Percentiles rank a stretch among this genome's conserved stretches.
Evolutionary conservation across 2,888 invertebrate genomes (phyloP).

Genomic region (Leptodirus hochenwartii): DNA sequence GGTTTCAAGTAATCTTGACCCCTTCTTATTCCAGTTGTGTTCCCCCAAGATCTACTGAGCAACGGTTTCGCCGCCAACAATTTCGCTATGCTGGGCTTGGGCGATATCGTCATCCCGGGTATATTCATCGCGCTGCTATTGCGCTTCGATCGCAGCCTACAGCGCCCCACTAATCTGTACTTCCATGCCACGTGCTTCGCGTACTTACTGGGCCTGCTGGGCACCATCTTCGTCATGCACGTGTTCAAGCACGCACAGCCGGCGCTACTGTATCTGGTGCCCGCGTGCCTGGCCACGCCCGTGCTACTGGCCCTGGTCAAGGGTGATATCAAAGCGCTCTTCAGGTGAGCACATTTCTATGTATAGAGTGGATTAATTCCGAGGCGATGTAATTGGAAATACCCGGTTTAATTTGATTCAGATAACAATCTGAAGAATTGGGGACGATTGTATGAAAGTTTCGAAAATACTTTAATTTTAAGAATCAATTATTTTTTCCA

Average conservation of each 20-base stretch:
- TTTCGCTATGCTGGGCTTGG: constrained; percentile 97
- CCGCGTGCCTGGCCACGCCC: constrained; percentile 86
- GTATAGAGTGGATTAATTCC: too few species aligned
- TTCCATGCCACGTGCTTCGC: constrained; percentile 85
- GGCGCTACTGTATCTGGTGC: constrained; percentile 90
- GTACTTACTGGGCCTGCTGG: constrained; percentile 81
- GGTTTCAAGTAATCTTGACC: too few species aligned
- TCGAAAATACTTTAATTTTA: too few species aligned
- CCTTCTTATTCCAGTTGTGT: constrained; percentile 63
- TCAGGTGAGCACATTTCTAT: constrained; percentile 59
- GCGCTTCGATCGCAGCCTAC: constrained; percentile 83
- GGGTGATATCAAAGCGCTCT: constrained; percentile 78
- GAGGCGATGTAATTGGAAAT: too few species aligned
- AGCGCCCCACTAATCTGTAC: constrained; percentile 63
- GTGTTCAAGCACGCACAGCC: constrained; percentile 97
- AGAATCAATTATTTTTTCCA: too few species aligned
- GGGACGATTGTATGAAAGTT: too few species aligned
- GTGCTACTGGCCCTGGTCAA: constrained; percentile 69
- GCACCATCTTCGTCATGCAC: constrained; percentile 96
- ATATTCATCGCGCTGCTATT: constrained; percentile 95
- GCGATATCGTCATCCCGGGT: constrained; percentile 98
- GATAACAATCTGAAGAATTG: too few species aligned
- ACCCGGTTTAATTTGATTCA: too few species aligned
- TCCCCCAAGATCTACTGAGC: constrained; percentile 92
- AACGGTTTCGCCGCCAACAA: constrained; percentile 81